These are phyloP conservation scores for Seira ritae DNA, from an alignment of 2,888 invertebrate species.

Conservation along the genomic window DNA sequence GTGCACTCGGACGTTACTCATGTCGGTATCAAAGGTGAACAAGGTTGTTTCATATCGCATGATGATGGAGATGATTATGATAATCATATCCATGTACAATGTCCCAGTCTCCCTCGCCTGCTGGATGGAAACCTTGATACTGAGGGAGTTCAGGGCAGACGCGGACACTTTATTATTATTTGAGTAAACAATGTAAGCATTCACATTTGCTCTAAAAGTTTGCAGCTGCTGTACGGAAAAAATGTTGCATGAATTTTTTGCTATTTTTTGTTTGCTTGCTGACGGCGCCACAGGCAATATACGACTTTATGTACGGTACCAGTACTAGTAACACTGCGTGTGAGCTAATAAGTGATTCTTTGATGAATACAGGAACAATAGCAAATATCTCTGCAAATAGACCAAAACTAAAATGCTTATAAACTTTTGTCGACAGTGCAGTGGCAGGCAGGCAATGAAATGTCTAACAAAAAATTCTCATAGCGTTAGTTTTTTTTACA, in stretches of 20 bases:
- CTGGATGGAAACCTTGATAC: no score
- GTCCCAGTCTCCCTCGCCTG: no score
- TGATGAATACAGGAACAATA: not conserved
- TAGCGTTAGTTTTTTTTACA: not conserved
- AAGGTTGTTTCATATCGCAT: no score
- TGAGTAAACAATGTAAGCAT: no score
- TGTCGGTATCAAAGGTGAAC: no score
- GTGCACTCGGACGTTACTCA: no score
- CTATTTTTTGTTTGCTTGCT: constrained; percentile 44
- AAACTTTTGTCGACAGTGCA: no score
- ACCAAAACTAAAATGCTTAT: not conserved
- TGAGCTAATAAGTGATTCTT: not conserved
- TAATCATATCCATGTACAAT: no score
- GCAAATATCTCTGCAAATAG: not conserved
- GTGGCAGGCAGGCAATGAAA: not conserved
- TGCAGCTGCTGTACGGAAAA: constrained; percentile 31
- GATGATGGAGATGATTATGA: no score
- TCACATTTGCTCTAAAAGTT: constrained; percentile 31
- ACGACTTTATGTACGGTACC: no score
- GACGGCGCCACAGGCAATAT: not conserved
- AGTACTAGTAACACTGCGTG: not conserved
- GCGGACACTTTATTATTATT: no score
- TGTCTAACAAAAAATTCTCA: not conserved
- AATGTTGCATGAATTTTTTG: not conserved
- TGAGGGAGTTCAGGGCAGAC: no score